These are phyloP conservation scores for Zosterops borbonicus DNA, from an alignment of 2,113 vertebrate species.

Conservation along the genomic window DNA sequence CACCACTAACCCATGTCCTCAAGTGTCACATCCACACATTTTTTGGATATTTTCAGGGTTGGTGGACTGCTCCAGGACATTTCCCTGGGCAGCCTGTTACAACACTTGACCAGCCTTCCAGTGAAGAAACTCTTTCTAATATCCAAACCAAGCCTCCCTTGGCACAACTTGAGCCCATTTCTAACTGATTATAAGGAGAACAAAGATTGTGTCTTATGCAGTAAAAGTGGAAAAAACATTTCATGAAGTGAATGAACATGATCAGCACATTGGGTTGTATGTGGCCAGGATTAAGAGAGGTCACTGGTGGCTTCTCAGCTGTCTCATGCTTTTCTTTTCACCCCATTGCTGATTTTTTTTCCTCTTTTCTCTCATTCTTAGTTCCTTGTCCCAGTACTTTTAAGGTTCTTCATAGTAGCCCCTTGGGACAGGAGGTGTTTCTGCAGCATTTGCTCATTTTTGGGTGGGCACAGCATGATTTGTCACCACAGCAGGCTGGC, in stretches of 20 bases:
- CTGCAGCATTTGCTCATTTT: background rate
- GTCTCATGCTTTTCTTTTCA: background rate
- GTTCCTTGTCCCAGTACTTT: background rate
- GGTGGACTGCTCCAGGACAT: background rate
- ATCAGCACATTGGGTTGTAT: background rate
- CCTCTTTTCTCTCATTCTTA: background rate
- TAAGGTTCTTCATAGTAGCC: background rate
- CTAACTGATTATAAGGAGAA: background rate
- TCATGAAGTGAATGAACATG: background rate
- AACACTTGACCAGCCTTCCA: background rate
- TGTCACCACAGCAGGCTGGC: background rate
- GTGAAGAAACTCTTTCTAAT: background rate
- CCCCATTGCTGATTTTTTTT: background rate
- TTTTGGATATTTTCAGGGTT: background rate
- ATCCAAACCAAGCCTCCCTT: background rate
- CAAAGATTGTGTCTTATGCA: background rate
- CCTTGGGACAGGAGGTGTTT: background rate
- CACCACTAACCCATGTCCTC: background rate
- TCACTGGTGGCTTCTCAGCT: background rate
- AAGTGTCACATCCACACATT: rapidly evolving
- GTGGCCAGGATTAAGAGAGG: background rate
- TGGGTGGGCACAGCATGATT: background rate
- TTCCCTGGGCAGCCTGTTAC: background rate
- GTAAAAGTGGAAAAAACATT: background rate
- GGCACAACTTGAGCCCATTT: background rate